Evolutionary conservation across 1,140 invertebrate genomes (phyloP).

Genomic region (Drosophila kanapiae): DNA sequence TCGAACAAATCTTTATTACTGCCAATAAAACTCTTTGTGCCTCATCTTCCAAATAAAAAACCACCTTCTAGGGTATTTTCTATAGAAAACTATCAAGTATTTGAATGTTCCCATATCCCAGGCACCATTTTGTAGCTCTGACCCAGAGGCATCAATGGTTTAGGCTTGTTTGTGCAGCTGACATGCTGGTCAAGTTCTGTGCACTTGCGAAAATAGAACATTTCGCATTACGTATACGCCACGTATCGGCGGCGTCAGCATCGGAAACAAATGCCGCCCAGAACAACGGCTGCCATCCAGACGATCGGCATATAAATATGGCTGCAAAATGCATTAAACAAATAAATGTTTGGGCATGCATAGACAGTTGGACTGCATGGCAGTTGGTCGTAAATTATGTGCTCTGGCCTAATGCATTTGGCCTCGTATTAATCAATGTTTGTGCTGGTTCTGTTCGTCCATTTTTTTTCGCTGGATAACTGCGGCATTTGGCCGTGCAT

Average conservation of each 20-base stretch:
- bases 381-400: constrained; percentile 66
- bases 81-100: constrained; percentile 8
- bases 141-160: constrained; percentile 37
- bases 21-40: background rate
- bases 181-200: constrained; percentile 72
- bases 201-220: constrained; percentile 21
- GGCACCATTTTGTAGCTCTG: background rate
- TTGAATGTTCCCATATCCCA: background rate
- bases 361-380: constrained; percentile 22
- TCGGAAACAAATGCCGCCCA: constrained; percentile 30
- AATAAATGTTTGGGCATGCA: constrained; percentile 51
- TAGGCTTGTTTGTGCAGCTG: constrained; percentile 69
- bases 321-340: constrained; percentile 54
- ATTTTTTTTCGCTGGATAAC: constrained; percentile 48
- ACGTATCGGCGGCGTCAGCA: constrained; percentile 28
- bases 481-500: constrained; percentile 26
- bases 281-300: constrained; percentile 9
- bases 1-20: background rate
- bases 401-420: constrained; percentile 76
- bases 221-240: constrained; percentile 49
- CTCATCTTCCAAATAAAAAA: background rate
- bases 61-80: background rate
- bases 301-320: constrained; percentile 49
- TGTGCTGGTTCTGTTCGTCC: constrained; percentile 36
- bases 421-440: constrained; percentile 80